phyloP scores from a whole-genome alignment of 2,888 invertebrate genomes.

The Trichopria drosophilae region DNA sequence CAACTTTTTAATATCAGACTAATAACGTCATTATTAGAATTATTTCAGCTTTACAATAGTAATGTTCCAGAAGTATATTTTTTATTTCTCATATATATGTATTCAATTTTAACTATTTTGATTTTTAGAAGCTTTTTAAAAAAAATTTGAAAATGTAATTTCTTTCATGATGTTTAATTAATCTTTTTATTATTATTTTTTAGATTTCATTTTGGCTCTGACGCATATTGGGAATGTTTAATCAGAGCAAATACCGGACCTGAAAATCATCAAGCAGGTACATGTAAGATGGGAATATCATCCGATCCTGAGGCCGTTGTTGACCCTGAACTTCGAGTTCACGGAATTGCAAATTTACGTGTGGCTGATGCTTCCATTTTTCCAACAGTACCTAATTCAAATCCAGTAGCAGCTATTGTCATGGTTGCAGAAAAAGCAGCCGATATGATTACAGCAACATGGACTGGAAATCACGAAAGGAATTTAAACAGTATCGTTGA shows the following conservation, averaged over 20 bases:
- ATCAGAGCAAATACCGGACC: conserved; percentile 65
- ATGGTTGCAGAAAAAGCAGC: conserved; percentile 76
- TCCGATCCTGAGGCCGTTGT: conserved; percentile 63
- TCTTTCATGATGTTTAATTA: no score
- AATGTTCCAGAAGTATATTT: no score
- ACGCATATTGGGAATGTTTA: conserved; percentile 71
- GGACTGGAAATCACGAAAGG: conserved; percentile 47
- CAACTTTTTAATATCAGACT: no score
- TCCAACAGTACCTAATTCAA: conserved; percentile 67
- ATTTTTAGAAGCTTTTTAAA: no score
- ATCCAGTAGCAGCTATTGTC: conserved; percentile 70
- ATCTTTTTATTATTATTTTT: conserved; percentile 27
- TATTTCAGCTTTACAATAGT: no score
- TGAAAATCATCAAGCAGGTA: conserved; percentile 69
- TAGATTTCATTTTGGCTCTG: conserved; percentile 62
- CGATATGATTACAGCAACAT: conserved; percentile 64
- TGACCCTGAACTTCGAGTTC: conserved; percentile 64
- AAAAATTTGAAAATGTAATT: no score
- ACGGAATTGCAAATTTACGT: conserved; percentile 65
- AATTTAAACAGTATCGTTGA: background rate
- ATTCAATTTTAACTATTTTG: no score
- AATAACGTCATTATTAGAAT: no score
- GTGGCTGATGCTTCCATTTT: conserved; percentile 73
- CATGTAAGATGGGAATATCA: conserved; percentile 64
- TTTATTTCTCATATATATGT: no score